Conservation (phyloP, 1,140 invertebrate species). For the Aricia agestis region DNA sequence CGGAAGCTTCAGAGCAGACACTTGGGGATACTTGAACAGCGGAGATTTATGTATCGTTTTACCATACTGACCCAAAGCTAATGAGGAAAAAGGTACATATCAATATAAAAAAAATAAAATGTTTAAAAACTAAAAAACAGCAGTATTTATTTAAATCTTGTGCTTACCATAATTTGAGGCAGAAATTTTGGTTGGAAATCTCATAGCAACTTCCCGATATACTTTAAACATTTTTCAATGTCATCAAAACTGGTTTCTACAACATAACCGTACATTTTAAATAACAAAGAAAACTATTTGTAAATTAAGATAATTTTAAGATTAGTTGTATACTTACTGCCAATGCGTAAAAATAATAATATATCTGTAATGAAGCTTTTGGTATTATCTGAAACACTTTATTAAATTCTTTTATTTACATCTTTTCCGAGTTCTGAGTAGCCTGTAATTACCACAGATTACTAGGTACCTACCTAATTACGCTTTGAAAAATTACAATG, state of each 20-base stretch:
- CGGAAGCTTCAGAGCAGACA: constrained; percentile 57
- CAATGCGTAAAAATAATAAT: too few species aligned
- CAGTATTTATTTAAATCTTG: background rate
- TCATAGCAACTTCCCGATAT: constrained; percentile 5
- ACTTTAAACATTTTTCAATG: background rate
- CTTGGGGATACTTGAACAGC: constrained; percentile 56
- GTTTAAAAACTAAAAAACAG: background rate
- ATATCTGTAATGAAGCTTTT: too few species aligned
- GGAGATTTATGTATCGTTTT: constrained; percentile 56
- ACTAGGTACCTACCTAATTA: too few species aligned
- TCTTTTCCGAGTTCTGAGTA: background rate
- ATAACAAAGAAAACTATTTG: background rate
- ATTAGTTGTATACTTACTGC: too few species aligned
- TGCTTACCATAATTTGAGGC: background rate
- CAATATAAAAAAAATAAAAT: background rate
- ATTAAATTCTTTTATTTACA: background rate
- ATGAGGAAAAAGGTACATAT: constrained; percentile 8
- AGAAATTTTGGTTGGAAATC: background rate
- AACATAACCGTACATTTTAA: background rate
- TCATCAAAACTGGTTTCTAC: background rate
- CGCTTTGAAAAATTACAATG: too few species aligned
- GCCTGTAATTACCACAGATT: too few species aligned
- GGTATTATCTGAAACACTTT: background rate
- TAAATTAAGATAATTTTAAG: too few species aligned
- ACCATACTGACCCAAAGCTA: constrained; percentile 31